Conservation (phyloP, 2,888 invertebrate species). For the Molanna angustata region DNA sequence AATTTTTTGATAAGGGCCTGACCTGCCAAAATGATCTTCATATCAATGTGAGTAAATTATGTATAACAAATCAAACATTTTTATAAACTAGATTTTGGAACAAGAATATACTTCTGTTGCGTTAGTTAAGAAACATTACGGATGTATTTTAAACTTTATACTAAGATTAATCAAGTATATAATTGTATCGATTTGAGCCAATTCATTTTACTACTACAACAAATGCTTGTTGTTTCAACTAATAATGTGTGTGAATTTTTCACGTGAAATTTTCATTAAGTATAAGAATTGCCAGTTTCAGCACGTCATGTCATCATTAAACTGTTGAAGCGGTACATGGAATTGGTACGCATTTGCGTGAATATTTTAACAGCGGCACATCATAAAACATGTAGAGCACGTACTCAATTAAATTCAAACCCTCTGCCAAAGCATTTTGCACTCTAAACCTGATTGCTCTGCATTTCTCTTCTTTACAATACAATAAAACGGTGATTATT, state of each 20-base stretch:
- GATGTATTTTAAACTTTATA: too few relatives aligned
- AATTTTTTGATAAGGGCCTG: too few relatives aligned
- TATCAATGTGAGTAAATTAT: too few relatives aligned
- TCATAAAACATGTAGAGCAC: constrained; percentile 15
- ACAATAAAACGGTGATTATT: constrained; percentile 1
- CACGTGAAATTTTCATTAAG: neutral
- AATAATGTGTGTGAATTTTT: neutral
- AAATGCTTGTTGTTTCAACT: too few relatives aligned
- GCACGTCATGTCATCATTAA: neutral
- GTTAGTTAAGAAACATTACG: too few relatives aligned
- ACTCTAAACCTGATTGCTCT: constrained; percentile 7
- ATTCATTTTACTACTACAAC: too few relatives aligned
- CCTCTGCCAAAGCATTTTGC: constrained; percentile 1
- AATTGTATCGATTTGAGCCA: too few relatives aligned
- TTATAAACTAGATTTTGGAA: too few relatives aligned
- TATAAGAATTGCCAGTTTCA: neutral
- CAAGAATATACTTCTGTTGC: too few relatives aligned
- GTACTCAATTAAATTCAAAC: constrained; percentile 23
- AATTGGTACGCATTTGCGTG: neutral
- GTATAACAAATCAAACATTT: too few relatives aligned
- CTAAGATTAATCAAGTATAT: too few relatives aligned
- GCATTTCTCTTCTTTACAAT: neutral
- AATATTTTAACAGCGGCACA: neutral
- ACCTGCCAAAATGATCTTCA: too few relatives aligned
- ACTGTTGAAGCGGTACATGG: neutral